Percentiles rank a stretch among this genome's conserved stretches.
phyloP scores from a whole-genome alignment of 92 coral and sea anemone genomes.

The Nematostella vectensis region DNA sequence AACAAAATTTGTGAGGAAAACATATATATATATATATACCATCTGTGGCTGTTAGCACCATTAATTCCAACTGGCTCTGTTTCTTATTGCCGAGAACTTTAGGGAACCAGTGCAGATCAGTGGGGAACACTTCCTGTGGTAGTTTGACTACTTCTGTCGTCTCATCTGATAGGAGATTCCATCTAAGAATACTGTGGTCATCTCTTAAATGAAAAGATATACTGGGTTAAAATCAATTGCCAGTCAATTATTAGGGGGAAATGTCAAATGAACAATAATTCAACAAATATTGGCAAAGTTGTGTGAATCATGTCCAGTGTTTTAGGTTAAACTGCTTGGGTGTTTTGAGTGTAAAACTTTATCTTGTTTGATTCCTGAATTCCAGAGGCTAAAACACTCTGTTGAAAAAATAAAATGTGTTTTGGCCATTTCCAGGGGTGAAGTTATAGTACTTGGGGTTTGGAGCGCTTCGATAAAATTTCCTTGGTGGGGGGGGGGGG shows the following conservation, averaged over 20 bases:
- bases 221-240: background rate
- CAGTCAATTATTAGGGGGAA: background rate
- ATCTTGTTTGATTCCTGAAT: no score
- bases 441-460: no score
- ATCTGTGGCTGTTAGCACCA: slow-evolving; percentile 93
- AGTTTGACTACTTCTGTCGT: slow-evolving; percentile 80
- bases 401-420: no score
- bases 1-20: no score
- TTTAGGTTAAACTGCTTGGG: no score
- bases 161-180: slow-evolving; percentile 93
- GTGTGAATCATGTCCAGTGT: no score
- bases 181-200: slow-evolving; percentile 81
- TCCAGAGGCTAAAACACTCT: no score
- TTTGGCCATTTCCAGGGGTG: no score
- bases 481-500: no score
- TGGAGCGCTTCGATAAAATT: no score
- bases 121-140: slow-evolving; percentile 81
- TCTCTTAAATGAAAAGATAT: slow-evolving; percentile 52
- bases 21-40: no score
- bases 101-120: slow-evolving; percentile 96
- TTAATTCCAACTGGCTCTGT: slow-evolving; percentile 80
- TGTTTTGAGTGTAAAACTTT: no score
- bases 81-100: slow-evolving; percentile 74
- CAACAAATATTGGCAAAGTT: background rate
- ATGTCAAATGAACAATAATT: background rate